phyloP scores from a whole-genome alignment of 37 sponge, comb jelly and placozoan species.

The Chondrosia reniformis region DNA sequence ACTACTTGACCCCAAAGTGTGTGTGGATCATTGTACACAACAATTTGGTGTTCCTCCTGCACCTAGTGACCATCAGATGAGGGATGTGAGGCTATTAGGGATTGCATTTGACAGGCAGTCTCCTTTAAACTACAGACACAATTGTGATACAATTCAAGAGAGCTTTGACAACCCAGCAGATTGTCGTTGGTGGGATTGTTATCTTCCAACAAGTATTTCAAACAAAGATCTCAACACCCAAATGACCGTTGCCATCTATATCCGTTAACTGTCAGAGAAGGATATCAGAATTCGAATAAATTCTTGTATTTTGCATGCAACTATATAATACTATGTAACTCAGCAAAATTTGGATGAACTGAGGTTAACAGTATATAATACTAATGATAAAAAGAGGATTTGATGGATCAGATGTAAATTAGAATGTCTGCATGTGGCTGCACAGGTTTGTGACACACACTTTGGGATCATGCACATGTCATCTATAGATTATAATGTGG shows the following conservation, averaged over 20 bases:
- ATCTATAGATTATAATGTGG: too few species aligned
- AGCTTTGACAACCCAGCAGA: neutral
- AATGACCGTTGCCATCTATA: conserved; percentile 18
- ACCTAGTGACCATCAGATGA: neutral
- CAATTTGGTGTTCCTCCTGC: neutral
- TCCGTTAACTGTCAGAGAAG: too few species aligned
- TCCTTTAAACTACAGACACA: neutral
- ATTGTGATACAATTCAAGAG: neutral
- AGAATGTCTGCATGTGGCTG: too few species aligned
- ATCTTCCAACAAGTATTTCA: conserved; percentile 16
- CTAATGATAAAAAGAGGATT: too few species aligned
- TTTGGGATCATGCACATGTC: too few species aligned
- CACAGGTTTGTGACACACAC: too few species aligned
- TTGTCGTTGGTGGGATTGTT: neutral
- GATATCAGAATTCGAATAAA: too few species aligned
- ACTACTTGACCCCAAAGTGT: neutral
- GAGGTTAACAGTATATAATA: too few species aligned
- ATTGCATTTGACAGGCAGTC: conserved; percentile 2
- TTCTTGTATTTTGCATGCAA: too few species aligned
- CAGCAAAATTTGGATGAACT: too few species aligned
- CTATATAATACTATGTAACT: too few species aligned
- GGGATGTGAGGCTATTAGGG: neutral
- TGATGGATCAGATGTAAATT: too few species aligned
- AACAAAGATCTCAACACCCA: neutral
- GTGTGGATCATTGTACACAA: conserved; percentile 6